Percentiles rank a stretch among this genome's conserved stretches.
Evolutionary conservation across 2,113 vertebrate species (phyloP).

Genomic region (Colinus virginianus): DNA sequence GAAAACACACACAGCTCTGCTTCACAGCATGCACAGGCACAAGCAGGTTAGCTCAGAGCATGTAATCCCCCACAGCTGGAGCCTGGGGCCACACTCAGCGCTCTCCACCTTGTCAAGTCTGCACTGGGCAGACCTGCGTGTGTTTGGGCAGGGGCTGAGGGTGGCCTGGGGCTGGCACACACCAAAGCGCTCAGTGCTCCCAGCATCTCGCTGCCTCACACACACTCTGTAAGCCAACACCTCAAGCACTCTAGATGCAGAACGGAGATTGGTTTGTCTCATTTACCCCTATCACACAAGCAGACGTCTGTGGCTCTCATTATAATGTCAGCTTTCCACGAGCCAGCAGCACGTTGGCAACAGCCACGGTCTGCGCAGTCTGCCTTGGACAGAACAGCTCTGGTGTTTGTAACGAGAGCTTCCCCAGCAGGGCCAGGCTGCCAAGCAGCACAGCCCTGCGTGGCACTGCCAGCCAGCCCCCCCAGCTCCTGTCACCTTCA

Average conservation of each 20-base stretch:
- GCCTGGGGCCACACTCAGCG: neutral
- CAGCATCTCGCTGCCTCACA: neutral
- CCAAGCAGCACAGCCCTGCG: neutral
- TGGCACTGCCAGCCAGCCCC: neutral
- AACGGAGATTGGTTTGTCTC: neutral
- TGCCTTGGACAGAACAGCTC: neutral
- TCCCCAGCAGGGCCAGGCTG: neutral
- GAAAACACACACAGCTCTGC: neutral
- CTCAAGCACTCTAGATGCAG: neutral
- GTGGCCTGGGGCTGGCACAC: accelerated
- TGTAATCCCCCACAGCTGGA: accelerated
- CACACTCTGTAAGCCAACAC: accelerated
- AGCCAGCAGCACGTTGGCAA: neutral
- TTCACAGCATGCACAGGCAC: neutral
- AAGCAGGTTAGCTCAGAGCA: neutral
- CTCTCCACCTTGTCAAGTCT: neutral
- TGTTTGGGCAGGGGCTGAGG: neutral
- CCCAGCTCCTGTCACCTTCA: conserved; percentile 87
- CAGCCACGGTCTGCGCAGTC: neutral
- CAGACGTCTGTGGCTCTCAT: neutral
- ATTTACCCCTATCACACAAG: neutral
- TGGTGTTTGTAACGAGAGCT: neutral
- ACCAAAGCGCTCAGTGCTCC: neutral
- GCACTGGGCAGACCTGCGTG: neutral
- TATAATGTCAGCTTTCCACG: accelerated